Percentiles rank a stretch among this genome's conserved stretches.
Conservation (phyloP, 2,113 vertebrate genomes). For the Manacus vitellinus region DNA sequence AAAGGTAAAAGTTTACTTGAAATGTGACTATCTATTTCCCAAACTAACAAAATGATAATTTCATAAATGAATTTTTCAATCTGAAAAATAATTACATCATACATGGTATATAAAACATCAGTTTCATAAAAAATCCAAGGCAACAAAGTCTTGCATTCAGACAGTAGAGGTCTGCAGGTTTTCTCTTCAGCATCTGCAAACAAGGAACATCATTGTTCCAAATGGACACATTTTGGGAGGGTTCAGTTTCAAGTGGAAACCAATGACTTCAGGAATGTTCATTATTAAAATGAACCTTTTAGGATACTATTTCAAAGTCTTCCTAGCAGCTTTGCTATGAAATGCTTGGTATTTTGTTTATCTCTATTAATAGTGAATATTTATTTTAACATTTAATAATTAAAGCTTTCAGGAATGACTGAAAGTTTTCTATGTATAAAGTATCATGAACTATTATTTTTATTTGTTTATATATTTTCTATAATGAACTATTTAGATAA, state of each 20-base stretch:
- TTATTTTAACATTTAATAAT: not conserved
- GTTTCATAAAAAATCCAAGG: not conserved
- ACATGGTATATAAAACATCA: not conserved
- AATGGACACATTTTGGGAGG: not conserved
- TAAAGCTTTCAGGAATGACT: not conserved
- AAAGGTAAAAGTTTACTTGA: not conserved
- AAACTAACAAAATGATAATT: not conserved
- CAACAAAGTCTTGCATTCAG: not conserved
- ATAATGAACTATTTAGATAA: not conserved
- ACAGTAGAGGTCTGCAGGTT: not conserved
- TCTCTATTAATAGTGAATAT: not conserved
- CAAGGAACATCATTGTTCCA: not conserved
- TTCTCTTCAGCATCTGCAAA: not conserved
- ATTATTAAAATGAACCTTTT: not conserved
- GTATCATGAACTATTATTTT: not conserved
- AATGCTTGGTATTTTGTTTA: not conserved
- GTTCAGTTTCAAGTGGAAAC: not conserved
- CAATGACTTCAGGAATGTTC: not conserved
- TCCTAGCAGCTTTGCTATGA: not conserved
- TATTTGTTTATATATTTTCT: not conserved
- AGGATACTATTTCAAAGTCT: not conserved
- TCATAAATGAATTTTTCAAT: not conserved
- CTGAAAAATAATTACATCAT: not conserved
- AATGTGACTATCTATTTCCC: not conserved
- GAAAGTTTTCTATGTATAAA: not conserved